Base-by-base conservation (phyloP, 2,888 invertebrate genomes). In the Atherix ibis region DNA sequence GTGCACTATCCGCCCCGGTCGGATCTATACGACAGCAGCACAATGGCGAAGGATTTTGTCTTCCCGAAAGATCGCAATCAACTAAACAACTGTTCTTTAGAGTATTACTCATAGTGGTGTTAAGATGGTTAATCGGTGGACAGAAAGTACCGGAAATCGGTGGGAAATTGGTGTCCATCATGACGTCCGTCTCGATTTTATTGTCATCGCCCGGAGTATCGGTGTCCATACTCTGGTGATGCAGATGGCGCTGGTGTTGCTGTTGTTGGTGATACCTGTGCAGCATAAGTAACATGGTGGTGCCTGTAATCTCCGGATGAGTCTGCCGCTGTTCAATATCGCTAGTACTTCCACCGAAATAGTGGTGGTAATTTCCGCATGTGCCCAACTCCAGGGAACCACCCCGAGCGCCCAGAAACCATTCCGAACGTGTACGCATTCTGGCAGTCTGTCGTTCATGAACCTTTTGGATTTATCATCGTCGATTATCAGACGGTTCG, bases 361-460 rank as follows among this genome's bases (percentile, higher is more conserved):
- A 37, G 27, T 36, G 37, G 16, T 40, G 38, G 30, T 43, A 51
- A 50, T 47, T 55, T 52, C 45, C 58, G 55, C 28, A 56, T 49
- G 27, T 52, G 51, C 41, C 48, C 48, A 48, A 51, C 45, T 44
- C 53, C 45, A 44, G 49, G 42, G 44, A 48, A 37, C 52, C 50
- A 33, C 50, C 53, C 27, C 47, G 50, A 28, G 54, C 58, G 36
- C 54, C 47, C 62, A 88, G 73, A 68, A 92, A 95, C 95, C 95
- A 97, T 67, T 95, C 92, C 40, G 92, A 92, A 48, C 95, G 76
- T 46, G 92, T 91, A 58, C 87, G 77, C 88, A 97, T 91, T 49
- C 95, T 74, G 58, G 88, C 88, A 44, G 92, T 82, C 70, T 97
- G 95, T 56, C 91, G 73, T 67, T 91, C 89, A 68, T 91, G 89